Evolutionary conservation across 2,888 invertebrate species (phyloP).

Genomic region (Nomada fucata): DNA sequence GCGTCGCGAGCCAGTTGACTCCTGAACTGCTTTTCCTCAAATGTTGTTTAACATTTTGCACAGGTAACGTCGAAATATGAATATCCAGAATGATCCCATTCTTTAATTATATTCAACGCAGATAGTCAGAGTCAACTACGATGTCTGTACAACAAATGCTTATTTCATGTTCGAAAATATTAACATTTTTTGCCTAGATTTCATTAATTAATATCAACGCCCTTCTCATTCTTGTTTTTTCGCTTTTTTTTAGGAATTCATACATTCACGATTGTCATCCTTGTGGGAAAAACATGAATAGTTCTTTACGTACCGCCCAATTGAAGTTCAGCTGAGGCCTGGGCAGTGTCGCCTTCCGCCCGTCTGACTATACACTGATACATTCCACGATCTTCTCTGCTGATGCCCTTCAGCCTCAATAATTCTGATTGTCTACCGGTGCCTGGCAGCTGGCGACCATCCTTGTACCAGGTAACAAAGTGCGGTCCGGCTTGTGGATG

Average conservation of each 20-base stretch:
- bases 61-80: background rate
- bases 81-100: no score
- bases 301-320: conserved; percentile 86
- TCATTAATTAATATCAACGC: background rate
- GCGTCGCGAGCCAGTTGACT: background rate
- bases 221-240: background rate
- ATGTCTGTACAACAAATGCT: no score
- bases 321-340: conserved; percentile 90
- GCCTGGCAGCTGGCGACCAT: conserved; percentile 88
- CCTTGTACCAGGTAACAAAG: conserved; percentile 89
- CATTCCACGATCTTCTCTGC: conserved; percentile 90
- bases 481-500: conserved; percentile 85
- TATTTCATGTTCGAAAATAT: background rate
- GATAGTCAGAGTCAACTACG: no score
- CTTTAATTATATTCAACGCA: no score
- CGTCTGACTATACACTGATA: conserved; percentile 90
- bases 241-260: background rate
- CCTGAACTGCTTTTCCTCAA: background rate
- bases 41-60: background rate
- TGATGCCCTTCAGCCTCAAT: conserved; percentile 88
- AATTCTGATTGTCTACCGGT: conserved; percentile 88
- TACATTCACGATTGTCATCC: background rate
- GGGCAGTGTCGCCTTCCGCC: conserved; percentile 90
- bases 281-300: background rate
- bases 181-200: background rate